Evolutionary conservation across 2,113 vertebrate genomes (phyloP).

Genomic region (Limnothrissa miodon): DNA sequence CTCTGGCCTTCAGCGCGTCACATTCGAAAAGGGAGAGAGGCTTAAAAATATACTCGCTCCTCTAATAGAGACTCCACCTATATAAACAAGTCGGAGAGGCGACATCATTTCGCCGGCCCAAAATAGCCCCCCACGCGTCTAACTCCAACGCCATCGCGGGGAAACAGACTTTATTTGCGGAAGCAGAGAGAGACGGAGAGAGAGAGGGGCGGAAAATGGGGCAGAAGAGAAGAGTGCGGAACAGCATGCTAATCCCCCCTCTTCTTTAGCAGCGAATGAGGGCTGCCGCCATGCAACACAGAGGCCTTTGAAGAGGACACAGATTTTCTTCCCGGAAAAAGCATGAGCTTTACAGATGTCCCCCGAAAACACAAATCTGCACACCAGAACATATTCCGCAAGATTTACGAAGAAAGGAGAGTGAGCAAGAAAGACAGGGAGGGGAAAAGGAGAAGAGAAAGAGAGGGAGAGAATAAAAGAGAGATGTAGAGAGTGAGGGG

Average conservation of each 20-base stretch:
- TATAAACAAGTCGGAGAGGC: constrained; percentile 12
- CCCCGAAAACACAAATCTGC: constrained; percentile 36
- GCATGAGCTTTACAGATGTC: constrained; percentile 43
- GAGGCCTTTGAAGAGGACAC: constrained; percentile 48
- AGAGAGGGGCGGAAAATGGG: too few relatives aligned
- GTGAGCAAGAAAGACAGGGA: not conserved
- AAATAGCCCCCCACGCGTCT: not conserved
- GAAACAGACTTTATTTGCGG: not conserved
- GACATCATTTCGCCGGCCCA: not conserved
- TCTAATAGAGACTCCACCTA: constrained; percentile 13
- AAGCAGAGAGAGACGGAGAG: not conserved
- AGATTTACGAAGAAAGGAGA: constrained; percentile 30
- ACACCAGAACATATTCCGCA: constrained; percentile 37
- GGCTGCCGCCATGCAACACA: constrained; percentile 37
- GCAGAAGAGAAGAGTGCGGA: constrained; percentile 25
- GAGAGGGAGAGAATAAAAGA: not conserved
- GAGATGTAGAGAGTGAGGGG: too few relatives aligned
- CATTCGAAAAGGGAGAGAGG: constrained; percentile 9
- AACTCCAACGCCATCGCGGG: not conserved
- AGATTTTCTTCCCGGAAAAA: constrained; percentile 29
- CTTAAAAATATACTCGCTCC: constrained; percentile 2
- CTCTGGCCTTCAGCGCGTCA: not conserved
- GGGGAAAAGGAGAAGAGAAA: not conserved
- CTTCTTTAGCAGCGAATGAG: constrained; percentile 22
- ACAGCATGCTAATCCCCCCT: constrained; percentile 44